These are phyloP conservation scores for Diarsia brunnea DNA, from an alignment of 2,888 invertebrate species.

Conservation along the genomic window DNA sequence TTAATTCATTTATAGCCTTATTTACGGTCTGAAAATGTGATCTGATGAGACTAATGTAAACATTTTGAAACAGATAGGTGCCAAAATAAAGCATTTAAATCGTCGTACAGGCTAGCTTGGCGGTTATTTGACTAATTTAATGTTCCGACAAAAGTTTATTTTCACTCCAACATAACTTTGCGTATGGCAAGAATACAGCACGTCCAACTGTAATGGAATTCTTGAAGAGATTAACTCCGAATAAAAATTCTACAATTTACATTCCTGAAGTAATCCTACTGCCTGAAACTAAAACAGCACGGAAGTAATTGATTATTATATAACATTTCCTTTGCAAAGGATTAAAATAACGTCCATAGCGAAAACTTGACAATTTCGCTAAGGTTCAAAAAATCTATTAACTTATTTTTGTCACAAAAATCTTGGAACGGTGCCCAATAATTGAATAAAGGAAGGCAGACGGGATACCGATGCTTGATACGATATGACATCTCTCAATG, in stretches of 20 bases:
- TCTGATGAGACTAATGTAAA: conserved; percentile 47
- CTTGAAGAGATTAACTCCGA: conserved; percentile 22
- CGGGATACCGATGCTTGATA: background rate
- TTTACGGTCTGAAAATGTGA: conserved; percentile 35
- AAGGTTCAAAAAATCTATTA: conserved; percentile 31
- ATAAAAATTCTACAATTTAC: conserved; percentile 13
- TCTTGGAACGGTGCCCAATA: conserved; percentile 32
- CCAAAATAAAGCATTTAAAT: conserved; percentile 52
- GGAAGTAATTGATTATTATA: background rate
- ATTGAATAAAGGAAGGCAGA: conserved; percentile 11
- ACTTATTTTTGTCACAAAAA: conserved; percentile 37
- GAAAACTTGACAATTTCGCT: conserved; percentile 4
- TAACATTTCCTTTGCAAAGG: background rate
- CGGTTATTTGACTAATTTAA: conserved; percentile 36
- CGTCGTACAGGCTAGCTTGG: conserved; percentile 10
- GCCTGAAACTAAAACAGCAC: conserved; percentile 1
- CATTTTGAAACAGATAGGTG: conserved; percentile 37
- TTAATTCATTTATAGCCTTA: conserved; percentile 20
- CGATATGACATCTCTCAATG: conserved; percentile 23
- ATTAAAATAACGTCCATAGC: background rate
- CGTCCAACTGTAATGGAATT: conserved; percentile 33
- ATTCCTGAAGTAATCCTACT: background rate
- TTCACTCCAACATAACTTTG: conserved; percentile 20
- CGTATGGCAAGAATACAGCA: conserved; percentile 26
- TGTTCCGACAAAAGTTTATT: conserved; percentile 25